Percentiles rank a stretch among this genome's conserved stretches.
Evolutionary conservation across 2,888 invertebrate genomes (phyloP).

Genomic region (Hofmannophila pseudospretella): DNA sequence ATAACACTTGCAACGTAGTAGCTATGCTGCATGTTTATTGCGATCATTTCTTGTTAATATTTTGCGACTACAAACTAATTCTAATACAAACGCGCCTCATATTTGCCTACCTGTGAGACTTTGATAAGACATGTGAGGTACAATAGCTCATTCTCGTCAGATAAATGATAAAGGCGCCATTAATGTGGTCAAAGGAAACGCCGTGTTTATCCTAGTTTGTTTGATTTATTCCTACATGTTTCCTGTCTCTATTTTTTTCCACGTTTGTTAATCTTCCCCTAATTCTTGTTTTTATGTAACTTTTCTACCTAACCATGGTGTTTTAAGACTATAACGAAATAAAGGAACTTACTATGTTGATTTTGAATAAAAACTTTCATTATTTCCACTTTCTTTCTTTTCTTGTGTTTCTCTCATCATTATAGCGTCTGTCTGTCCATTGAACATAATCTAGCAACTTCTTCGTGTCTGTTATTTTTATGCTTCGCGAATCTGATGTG

Average conservation of each 20-base stretch:
- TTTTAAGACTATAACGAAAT: too few species aligned
- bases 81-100: conserved; percentile 41
- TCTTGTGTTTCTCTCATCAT: too few species aligned
- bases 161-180: conserved; percentile 46
- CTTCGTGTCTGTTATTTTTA: too few species aligned
- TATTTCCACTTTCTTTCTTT: too few species aligned
- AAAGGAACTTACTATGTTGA: too few species aligned
- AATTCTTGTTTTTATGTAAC: background rate
- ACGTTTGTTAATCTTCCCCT: background rate
- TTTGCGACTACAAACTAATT: conserved; percentile 29
- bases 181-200: conserved; percentile 63
- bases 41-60: background rate
- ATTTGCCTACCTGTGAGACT: conserved; percentile 43
- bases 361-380: too few species aligned
- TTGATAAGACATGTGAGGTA: conserved; percentile 43
- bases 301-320: too few species aligned
- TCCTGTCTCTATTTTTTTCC: conserved; percentile 28
- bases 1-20: too few species aligned
- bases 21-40: too few species aligned
- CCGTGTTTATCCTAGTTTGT: conserved; percentile 48
- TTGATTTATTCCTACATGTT: conserved; percentile 39
- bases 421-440: too few species aligned
- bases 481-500: too few species aligned
- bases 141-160: conserved; percentile 38
- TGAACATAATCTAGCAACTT: too few species aligned